Base-by-base conservation (phyloP, 2,888 invertebrate genomes). In the Ophion costatus region DNA sequence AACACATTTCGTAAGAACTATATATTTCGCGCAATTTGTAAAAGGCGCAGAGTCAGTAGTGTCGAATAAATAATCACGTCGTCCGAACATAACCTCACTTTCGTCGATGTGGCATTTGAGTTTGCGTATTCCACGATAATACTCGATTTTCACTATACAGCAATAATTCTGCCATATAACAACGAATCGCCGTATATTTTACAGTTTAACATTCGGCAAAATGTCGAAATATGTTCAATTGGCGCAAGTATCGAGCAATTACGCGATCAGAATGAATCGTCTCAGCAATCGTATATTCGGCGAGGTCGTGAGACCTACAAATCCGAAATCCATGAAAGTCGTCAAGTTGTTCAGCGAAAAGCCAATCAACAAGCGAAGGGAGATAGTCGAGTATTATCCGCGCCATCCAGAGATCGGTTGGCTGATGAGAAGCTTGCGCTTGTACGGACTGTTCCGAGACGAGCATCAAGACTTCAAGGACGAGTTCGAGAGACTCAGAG, bases 381-480 rank as follows among this genome's bases (percentile, higher is more conserved):
- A 96, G 85, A 95, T 98, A 14, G 95, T 96, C 0, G 95, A 97
- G 80, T 98, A 98, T 94, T 99, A 98, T 92, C 98, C 98, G 0
- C 95, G 98, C 22, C 97, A 98, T 91, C 95, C 96, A 1, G 97
- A 98, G 93, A 97, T 97, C 0, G 95, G 96, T 87, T 90, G 94
- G 61, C 94, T 98, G 0, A 97, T 98, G 96, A 94, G 94, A 86
- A 94, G 96, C 88, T 94, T 98, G 57, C 94, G 98, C 20, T 94
- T 95, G 82, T 97, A 98, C 89, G 98, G 98, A 0, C 94, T 98
- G 5, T 98, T 95, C 93, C 95, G 98, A 82, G 98, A 98, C 91
- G 98, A 98, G 92, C 98, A 98, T 94, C 95, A 96, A 91, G 98
- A 98, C 94, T 98, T 98, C 91, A 96, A 96, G 88, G 98, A 98